Conservation (phyloP, 2,888 invertebrate genomes). For the Drosophila demipolita region DNA sequence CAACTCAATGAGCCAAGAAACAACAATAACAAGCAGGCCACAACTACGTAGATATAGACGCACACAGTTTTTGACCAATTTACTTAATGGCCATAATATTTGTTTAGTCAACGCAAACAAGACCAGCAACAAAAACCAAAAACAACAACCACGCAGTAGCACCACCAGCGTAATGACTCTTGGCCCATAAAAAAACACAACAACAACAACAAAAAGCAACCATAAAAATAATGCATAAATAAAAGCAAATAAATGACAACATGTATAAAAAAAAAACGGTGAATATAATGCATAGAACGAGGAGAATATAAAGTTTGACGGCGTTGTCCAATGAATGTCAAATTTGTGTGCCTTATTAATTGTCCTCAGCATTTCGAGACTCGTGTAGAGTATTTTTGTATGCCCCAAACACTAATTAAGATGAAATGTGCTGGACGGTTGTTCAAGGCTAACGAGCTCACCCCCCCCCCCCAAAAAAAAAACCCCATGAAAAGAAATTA, state of each 20-base stretch:
- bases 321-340: conserved; percentile 69
- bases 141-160: conserved; percentile 34
- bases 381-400: conserved; percentile 19
- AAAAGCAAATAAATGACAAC: conserved; percentile 77
- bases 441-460: conserved; percentile 47
- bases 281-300: conserved; percentile 29
- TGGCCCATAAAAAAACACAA: conserved; percentile 63
- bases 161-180: conserved; percentile 63
- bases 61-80: conserved; percentile 69
- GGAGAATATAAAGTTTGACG: conserved; percentile 47
- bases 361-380: conserved; percentile 61
- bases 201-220: conserved; percentile 32
- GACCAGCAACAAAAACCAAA: conserved; percentile 50
- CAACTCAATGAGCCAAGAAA: conserved; percentile 25
- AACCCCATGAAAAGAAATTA: conserved; percentile 58
- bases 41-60: conserved; percentile 6
- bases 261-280: conserved; percentile 55
- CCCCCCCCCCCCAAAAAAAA: background rate
- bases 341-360: conserved; percentile 76
- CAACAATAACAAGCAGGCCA: conserved; percentile 46
- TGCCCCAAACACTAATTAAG: conserved; percentile 64
- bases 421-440: conserved; percentile 61
- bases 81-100: conserved; percentile 79
- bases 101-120: conserved; percentile 77
- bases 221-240: conserved; percentile 80